Conservation (phyloP, 2,797 vertebrate species). For the Clangula hyemalis region DNA sequence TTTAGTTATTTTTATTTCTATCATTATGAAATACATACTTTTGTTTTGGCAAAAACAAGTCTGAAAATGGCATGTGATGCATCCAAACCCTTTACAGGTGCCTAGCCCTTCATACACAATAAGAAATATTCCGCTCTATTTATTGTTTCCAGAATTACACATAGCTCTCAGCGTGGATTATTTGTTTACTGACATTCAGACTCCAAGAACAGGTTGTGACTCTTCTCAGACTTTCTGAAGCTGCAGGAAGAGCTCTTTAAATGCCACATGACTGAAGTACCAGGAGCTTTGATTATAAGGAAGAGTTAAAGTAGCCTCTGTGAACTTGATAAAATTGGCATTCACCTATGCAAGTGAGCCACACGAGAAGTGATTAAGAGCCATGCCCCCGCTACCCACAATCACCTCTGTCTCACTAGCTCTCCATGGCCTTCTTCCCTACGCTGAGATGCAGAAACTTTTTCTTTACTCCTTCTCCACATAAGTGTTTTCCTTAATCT, state of each 20-base stretch:
- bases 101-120: background rate
- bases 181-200: background rate
- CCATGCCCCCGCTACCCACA: background rate
- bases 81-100: background rate
- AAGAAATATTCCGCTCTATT: background rate
- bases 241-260: background rate
- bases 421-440: background rate
- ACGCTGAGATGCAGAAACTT: background rate
- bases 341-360: background rate
- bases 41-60: conserved; percentile 4
- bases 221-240: background rate
- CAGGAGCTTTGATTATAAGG: background rate
- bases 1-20: conserved; percentile 2
- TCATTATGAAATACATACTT: background rate
- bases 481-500: background rate
- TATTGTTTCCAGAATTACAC: background rate
- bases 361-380: background rate
- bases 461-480: background rate
- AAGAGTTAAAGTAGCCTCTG: background rate
- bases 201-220: background rate
- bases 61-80: background rate
- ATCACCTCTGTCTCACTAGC: background rate
- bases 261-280: background rate
- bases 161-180: background rate
- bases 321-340: background rate